Evolutionary conservation across 2,797 vertebrate species (phyloP).

Genomic region (Hoplostethus atlanticus): DNA sequence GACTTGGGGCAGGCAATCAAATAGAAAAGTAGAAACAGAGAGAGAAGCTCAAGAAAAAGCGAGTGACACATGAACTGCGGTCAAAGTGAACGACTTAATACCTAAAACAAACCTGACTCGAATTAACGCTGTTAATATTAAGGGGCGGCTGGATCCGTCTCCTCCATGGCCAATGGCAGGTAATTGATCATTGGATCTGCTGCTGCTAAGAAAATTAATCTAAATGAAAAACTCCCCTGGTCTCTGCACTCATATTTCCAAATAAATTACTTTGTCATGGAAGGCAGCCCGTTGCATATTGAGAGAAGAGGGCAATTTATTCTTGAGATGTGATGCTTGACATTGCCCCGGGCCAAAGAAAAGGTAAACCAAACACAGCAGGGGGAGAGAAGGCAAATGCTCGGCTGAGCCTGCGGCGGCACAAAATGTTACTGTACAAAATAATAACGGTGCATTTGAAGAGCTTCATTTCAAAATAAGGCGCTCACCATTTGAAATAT

Average conservation of each 20-base stretch:
- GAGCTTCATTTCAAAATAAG: constrained; percentile 2
- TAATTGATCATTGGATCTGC: constrained; percentile 43
- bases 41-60: constrained; percentile 37
- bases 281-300: constrained; percentile 47
- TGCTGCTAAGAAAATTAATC: constrained; percentile 31
- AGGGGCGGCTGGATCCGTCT: constrained; percentile 8
- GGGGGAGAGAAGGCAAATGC: constrained; percentile 38
- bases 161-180: constrained; percentile 15
- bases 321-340: constrained; percentile 56
- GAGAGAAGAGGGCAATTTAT: constrained; percentile 62
- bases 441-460: constrained; percentile 6
- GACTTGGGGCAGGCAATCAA: background rate
- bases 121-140: constrained; percentile 44
- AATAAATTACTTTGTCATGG: constrained; percentile 65
- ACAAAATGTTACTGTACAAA: constrained; percentile 14
- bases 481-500: background rate
- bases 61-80: constrained; percentile 48
- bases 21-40: constrained; percentile 36
- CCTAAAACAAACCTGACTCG: constrained; percentile 36
- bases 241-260: constrained; percentile 45
- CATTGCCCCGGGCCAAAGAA: constrained; percentile 48
- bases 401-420: constrained; percentile 38
- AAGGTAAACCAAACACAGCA: constrained; percentile 51
- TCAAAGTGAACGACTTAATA: constrained; percentile 49
- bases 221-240: constrained; percentile 28